These are phyloP conservation scores for Sula dactylatra DNA, from an alignment of 2,113 vertebrate species.

Conservation along the genomic window DNA sequence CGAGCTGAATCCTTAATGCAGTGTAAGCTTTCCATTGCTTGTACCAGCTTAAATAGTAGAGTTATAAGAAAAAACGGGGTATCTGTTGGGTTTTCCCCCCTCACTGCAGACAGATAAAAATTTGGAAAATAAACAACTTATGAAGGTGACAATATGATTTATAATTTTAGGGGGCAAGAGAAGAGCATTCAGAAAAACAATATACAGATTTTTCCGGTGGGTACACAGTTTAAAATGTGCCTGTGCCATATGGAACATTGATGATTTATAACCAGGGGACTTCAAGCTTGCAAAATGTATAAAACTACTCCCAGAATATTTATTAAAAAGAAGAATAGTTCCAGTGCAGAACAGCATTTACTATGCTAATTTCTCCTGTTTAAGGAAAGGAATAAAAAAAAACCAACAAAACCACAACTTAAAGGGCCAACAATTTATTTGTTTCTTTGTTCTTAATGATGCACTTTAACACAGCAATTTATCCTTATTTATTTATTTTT, in stretches of 20 bases:
- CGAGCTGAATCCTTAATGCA: neutral
- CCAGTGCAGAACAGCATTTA: neutral
- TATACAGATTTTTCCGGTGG: conserved; percentile 32
- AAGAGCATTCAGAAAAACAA: conserved; percentile 47
- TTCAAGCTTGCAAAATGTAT: neutral
- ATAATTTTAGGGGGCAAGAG: conserved; percentile 45
- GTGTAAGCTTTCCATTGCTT: neutral
- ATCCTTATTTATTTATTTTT: neutral
- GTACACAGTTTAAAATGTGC: neutral
- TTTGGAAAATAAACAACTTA: conserved; percentile 32
- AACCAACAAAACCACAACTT: neutral
- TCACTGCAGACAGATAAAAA: neutral
- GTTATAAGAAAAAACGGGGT: neutral
- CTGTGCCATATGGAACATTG: conserved; percentile 4
- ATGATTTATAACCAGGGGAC: conserved; percentile 47
- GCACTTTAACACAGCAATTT: neutral
- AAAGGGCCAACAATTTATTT: neutral
- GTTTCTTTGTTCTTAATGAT: neutral
- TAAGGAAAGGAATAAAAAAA: neutral
- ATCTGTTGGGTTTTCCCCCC: neutral
- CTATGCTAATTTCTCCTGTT: neutral
- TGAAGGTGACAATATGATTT: conserved; percentile 50
- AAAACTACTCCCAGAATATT: conserved; percentile 45
- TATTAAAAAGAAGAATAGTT: conserved; percentile 33
- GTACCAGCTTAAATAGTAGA: neutral